Conservation (phyloP, 2,797 vertebrate species). For the Thaleichthys pacificus region DNA sequence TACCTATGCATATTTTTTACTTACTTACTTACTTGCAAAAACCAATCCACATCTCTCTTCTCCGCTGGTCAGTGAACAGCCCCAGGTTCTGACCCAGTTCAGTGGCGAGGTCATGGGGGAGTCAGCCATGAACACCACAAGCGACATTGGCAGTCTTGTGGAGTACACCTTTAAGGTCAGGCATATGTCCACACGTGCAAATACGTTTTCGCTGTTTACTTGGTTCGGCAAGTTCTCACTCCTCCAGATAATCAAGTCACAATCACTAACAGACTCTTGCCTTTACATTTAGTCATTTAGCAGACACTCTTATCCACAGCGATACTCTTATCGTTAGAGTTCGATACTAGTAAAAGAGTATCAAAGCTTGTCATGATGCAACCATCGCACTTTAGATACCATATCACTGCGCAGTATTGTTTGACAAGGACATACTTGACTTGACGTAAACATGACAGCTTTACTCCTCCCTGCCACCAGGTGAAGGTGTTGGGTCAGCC, state of each 20-base stretch:
- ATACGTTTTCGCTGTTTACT: no score
- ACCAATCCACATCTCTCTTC: neutral
- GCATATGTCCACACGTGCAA: constrained; percentile 24
- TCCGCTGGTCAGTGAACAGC: constrained; percentile 59
- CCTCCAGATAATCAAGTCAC: neutral
- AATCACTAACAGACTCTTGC: neutral
- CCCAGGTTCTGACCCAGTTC: constrained; percentile 74
- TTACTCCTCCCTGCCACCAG: constrained; percentile 45
- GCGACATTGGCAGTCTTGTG: constrained; percentile 88
- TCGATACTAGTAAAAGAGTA: no score
- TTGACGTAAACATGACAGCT: constrained; percentile 6
- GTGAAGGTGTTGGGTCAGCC: constrained; percentile 75
- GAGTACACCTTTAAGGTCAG: constrained; percentile 85
- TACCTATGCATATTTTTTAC: neutral
- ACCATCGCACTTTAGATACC: neutral
- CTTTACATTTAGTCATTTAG: neutral
- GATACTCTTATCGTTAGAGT: neutral
- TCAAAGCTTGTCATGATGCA: neutral
- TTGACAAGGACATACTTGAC: neutral
- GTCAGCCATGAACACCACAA: constrained; percentile 84
- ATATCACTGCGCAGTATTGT: neutral
- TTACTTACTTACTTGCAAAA: neutral
- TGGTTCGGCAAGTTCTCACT: no score
- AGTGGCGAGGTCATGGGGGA: constrained; percentile 88
- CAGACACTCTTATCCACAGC: no score